Conservation (phyloP, 2,113 vertebrate genomes). For the Solea solea region DNA sequence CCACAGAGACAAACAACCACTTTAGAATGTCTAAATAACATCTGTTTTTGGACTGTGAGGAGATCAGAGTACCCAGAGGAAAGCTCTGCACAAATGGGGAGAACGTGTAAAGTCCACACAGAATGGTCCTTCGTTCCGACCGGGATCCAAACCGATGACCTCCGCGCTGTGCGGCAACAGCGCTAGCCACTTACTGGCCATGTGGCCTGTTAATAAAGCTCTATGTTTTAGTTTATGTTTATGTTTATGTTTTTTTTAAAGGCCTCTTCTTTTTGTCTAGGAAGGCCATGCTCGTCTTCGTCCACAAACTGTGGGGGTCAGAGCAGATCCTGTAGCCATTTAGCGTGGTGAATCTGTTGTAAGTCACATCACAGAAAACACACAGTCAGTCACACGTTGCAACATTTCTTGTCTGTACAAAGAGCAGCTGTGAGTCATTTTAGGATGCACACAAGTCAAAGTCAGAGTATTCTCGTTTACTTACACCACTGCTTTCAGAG, state of each 20-base stretch:
- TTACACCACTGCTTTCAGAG: constrained; percentile 68
- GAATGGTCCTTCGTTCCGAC: no score
- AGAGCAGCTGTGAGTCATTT: background rate
- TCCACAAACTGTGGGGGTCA: constrained; percentile 33
- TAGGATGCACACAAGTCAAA: background rate
- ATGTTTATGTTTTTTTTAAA: no score
- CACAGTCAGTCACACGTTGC: background rate
- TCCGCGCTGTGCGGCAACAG: no score
- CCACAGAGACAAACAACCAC: no score
- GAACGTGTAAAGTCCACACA: no score
- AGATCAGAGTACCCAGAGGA: no score
- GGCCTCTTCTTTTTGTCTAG: constrained; percentile 52
- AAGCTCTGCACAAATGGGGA: no score
- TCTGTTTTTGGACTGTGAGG: no score
- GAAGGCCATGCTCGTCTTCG: constrained; percentile 50
- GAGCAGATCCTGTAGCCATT: constrained; percentile 53
- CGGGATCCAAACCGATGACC: no score
- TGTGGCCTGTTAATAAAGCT: background rate
- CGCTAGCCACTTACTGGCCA: no score
- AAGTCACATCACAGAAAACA: constrained; percentile 17
- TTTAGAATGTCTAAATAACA: no score
- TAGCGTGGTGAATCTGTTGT: constrained; percentile 66
- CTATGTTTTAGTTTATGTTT: background rate
- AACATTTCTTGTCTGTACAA: background rate
- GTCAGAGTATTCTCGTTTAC: constrained; percentile 17